Conservation (phyloP, 2,113 vertebrate genomes). For the Takifugu bimaculatus region DNA sequence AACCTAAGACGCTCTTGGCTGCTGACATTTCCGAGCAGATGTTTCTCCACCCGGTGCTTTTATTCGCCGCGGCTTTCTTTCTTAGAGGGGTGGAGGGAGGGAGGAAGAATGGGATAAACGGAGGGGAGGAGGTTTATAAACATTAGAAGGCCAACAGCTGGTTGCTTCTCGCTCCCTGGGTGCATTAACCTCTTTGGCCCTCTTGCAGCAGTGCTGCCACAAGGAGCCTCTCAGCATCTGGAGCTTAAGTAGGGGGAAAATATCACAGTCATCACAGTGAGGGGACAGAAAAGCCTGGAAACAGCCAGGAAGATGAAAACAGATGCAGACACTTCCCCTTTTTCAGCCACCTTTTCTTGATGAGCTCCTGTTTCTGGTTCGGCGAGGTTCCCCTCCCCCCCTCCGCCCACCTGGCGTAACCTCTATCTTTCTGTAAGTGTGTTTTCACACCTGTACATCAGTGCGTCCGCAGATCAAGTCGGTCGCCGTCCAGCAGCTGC, state of each 20-base stretch:
- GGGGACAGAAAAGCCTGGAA: conserved; percentile 53
- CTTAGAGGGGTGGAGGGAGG: conserved; percentile 36
- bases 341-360: too few relatives aligned
- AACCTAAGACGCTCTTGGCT: conserved; percentile 71
- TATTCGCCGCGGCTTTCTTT: conserved; percentile 54
- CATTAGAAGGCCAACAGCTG: conserved; percentile 75
- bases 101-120: conserved; percentile 32
- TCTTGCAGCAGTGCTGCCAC: conserved; percentile 58
- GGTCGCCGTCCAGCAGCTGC: conserved; percentile 47
- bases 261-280: conserved; percentile 44
- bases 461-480: background rate
- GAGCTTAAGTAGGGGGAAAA: conserved; percentile 65
- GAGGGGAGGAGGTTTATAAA: conserved; percentile 56
- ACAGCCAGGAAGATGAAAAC: conserved; percentile 43
- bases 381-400: too few relatives aligned
- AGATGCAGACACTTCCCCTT: background rate
- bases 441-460: conserved; percentile 2
- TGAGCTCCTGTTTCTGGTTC: too few relatives aligned
- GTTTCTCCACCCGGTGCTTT: conserved; percentile 61
- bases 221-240: conserved; percentile 75
- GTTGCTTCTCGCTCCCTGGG: conserved; percentile 64
- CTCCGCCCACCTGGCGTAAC: too few relatives aligned
- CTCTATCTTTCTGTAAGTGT: background rate
- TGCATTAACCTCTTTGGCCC: conserved; percentile 74
- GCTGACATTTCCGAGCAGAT: conserved; percentile 68